These are phyloP conservation scores for Morpho helenor DNA, from an alignment of 2,888 invertebrate species.

Conservation along the genomic window DNA sequence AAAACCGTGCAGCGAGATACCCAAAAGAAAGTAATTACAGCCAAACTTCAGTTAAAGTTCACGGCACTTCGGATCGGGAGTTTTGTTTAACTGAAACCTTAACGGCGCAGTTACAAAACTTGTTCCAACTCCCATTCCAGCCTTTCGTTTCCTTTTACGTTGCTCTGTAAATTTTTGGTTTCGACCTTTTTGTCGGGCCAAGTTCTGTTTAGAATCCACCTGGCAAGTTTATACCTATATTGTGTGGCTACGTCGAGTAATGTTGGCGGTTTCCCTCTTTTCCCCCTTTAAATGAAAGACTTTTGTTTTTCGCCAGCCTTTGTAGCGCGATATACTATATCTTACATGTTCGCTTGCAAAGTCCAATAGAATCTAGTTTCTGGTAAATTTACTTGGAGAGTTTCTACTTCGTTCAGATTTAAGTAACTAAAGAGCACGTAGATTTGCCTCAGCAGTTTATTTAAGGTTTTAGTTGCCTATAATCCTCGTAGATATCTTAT, in stretches of 20 bases:
- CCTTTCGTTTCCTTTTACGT: conserved; percentile 3
- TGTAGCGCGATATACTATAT: too few species aligned
- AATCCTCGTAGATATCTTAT: too few species aligned
- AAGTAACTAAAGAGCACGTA: too few species aligned
- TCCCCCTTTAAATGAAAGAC: not conserved
- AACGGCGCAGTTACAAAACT: conserved; percentile 29
- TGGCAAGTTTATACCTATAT: not conserved
- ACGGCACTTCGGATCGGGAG: conserved; percentile 27
- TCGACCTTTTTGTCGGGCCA: conserved; percentile 19
- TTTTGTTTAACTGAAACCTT: conserved; percentile 30
- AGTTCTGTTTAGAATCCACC: conserved; percentile 14
- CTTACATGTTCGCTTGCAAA: too few species aligned
- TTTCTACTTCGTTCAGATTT: too few species aligned
- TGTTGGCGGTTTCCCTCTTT: not conserved
- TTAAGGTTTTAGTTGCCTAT: too few species aligned
- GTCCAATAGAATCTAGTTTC: too few species aligned
- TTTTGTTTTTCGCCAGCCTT: too few species aligned
- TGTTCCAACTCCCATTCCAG: conserved; percentile 17
- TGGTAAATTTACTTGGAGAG: too few species aligned
- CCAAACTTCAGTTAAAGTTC: conserved; percentile 23
- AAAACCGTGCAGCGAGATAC: not conserved
- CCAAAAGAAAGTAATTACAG: conserved; percentile 15
- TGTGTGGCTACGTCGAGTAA: too few species aligned
- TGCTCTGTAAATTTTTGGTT: conserved; percentile 13
- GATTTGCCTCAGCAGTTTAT: too few species aligned